phyloP scores from a whole-genome alignment of 2,888 invertebrate species.

The Acleris literana region DNA sequence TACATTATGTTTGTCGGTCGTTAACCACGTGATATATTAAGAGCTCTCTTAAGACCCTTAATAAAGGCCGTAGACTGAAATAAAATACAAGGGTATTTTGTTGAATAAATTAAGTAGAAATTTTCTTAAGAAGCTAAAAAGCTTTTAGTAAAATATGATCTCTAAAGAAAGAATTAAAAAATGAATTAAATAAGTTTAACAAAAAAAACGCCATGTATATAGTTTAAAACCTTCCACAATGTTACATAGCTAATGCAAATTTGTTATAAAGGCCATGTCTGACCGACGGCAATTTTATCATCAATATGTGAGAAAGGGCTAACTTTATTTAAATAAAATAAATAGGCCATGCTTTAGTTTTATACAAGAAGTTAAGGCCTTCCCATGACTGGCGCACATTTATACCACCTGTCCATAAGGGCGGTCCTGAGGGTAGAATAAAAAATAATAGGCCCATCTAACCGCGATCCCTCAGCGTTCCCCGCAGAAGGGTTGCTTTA shows the following conservation, averaged over 20 bases:
- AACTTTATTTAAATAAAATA: background rate
- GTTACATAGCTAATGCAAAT: too few relatives aligned
- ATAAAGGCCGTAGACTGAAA: background rate
- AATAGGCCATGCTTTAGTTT: slow-evolving; percentile 3
- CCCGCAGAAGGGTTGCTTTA: slow-evolving; percentile 17
- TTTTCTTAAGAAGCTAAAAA: too few relatives aligned
- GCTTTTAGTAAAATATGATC: too few relatives aligned
- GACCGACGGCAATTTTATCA: background rate
- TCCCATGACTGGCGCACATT: slow-evolving; percentile 22
- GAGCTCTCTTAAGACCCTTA: background rate
- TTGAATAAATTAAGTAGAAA: too few relatives aligned
- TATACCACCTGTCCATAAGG: slow-evolving; percentile 27
- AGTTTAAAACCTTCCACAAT: too few relatives aligned
- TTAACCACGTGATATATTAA: slow-evolving; percentile 17
- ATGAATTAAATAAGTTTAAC: too few relatives aligned
- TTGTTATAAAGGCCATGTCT: too few relatives aligned
- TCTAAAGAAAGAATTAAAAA: too few relatives aligned
- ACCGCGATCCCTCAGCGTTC: slow-evolving; percentile 22
- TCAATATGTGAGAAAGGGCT: background rate
- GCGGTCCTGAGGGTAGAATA: slow-evolving; percentile 19
- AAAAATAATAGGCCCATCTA: slow-evolving; percentile 29
- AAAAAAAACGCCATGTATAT: too few relatives aligned
- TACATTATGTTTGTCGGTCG: slow-evolving; percentile 18
- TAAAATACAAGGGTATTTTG: background rate
- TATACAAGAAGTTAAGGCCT: slow-evolving; percentile 5